Evolutionary conservation across 2,888 invertebrate genomes (phyloP), one percentile per base, ranked within the genome.

Genomic region (Lithosia quadra): DNA sequence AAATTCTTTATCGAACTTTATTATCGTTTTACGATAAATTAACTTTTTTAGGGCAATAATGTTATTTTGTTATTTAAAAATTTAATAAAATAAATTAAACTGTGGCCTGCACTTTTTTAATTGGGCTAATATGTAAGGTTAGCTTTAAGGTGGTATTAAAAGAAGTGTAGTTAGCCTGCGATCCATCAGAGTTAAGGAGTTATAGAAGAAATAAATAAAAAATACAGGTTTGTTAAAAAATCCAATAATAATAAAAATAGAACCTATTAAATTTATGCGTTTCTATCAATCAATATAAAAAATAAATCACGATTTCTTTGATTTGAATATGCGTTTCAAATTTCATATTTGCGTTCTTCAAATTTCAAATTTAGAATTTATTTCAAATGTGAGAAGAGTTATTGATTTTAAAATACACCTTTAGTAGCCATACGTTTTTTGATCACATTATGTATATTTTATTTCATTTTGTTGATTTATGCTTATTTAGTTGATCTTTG

Each of bases 181-280:
- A 84, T 84, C 82, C 80, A 83, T 82, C 81, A 80, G 62, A 75
- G 80, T 77, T 74, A 77, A 63, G 11, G 28, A 60, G 39, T 39
- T 36, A 39, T 15, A 53, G 18, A 55, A 64, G 43, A 57, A 61
- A 28, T 11, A 5, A 13, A 56, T 24, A 24, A 56, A 22, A 0
- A 56, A 56, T 1, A 24, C 4, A 15, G 15, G n/a, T 49, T n/a
- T 49, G n/a, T n/a, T 9, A 4, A 9, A 49, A 34, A 1, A n/a
- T 49, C 9, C 49, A 49, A n/a, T 7, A 4, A 9, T n/a, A 49
- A 49, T 43, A 43, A 18, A n/a, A 43, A 43, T 18, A 43, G 18
- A 43, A 43, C 36, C 5, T 28, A 28, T 28, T 28, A 28, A 28
- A 28, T 2, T 28, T 28, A 28, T 28, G 5, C 2, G 28, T 28